Base-by-base conservation (phyloP, 2,113 vertebrate genomes). In the Entelurus aequoreus region DNA sequence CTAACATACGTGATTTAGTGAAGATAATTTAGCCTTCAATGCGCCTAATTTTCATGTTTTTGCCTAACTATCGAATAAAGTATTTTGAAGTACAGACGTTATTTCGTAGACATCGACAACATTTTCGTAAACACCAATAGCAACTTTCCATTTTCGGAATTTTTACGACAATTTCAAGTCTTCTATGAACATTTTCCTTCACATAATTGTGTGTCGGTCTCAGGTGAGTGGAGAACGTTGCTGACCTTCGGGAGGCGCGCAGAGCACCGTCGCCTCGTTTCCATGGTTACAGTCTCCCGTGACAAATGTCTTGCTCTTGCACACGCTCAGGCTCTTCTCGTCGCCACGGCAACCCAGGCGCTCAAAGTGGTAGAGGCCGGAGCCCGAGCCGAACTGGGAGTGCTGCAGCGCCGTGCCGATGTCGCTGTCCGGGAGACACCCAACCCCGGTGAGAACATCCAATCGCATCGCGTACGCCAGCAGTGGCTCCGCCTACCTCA, bases 241-340 rank as follows among this genome's bases (percentile, higher is more conserved):
- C 88, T 91, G 89, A 96, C 94, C 94, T 93, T 94, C 91, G 49
- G 93, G 93, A 42, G 91, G 88, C 7, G 86, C 86, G 16, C 94
- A 96, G 64, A 84, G 50, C 1, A 87, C 88, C 42, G 87, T 92
- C 0, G 81, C 81, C 36, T 93, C 91, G 62, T 86, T 88, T 66
- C 92, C 91, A 78, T 92, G 92, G 75, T 81, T 88, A 77, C 94
- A 96, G 80, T 90, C 80, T 21, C 90, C 90, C 14, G 89, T 89
- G 72, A 86, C 51, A 47, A 90, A 91, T 63, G 90, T 89, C 85
- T 65, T 85, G 76, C 92, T 92, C 65, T 66, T 76, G 80, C 94
- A 96, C 36, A 88, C 81, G 49, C 92, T 88, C 70, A 95, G 77
- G 62, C 84, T 86, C 76, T 83, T 84, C 86, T 96, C 94, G 48